Base-by-base conservation (phyloP, 2,888 invertebrate genomes). In the Eutolmus rufibarbis region DNA sequence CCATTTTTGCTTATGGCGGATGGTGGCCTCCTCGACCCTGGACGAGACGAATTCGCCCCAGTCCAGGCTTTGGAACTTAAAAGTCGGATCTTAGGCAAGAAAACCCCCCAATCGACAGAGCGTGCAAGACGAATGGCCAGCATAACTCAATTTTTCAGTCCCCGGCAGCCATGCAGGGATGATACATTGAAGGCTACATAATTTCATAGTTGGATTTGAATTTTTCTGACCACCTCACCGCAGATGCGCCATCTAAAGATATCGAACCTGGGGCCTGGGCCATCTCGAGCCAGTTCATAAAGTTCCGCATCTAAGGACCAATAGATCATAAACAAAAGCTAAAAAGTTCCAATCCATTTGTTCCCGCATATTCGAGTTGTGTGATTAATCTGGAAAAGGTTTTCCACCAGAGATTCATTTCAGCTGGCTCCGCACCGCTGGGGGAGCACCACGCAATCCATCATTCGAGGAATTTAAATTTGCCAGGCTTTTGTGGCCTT, bases 261-360 rank as follows among this genome's bases (percentile, higher is more conserved):
- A 66, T 66, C 66, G 28, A 40, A 66, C 66, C 66, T 66, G 23
- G 23, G n/a, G 28, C 56, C 16, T 4, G 28, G 2, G 28, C 19
- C 28, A 66, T 28, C n/a, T 51, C 16, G 66, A 5, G 1, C 66
- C 23, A 66, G 66, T 79, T 51, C 79, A 79, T 79, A 79, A 28
- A 51, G 79, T 79, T 79, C 79, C 51, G 79, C 79, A 31, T 79
- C 79, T 79, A 51, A 79, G 28, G 28, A 51, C 28, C 79, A 79
- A 79, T 79, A 31, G 31, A 79, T 28, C 79, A 79, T 43, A 37
- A 56, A 79, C n/a, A 28, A 79, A 46, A 79, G 56, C 51, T 28
- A 34, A 66, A 46, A 79, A 79, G 79, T 79, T 79, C 79, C 79
- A 79, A 79, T 79, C 79, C 79, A 79, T 79, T 79, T 79, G 51